These are phyloP conservation scores for Ceratina japonica DNA, from an alignment of 1,140 invertebrate species.

Conservation along the genomic window DNA sequence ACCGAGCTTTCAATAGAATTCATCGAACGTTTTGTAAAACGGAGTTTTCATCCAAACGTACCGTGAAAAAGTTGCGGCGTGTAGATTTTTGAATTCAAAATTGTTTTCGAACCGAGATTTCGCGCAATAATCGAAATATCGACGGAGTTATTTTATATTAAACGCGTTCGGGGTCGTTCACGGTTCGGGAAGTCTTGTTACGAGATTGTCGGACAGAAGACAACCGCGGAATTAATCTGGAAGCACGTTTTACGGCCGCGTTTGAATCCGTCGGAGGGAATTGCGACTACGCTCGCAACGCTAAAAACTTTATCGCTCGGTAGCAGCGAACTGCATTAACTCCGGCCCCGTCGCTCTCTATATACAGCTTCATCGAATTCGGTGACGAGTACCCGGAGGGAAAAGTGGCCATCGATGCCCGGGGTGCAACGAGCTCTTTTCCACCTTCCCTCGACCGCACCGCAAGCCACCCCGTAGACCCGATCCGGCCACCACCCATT, in stretches of 20 bases:
- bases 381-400: slow-evolving; percentile 47
- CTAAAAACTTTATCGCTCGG: slow-evolving; percentile 58
- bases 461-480: not conserved
- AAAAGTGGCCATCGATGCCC: slow-evolving; percentile 26
- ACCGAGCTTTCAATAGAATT: too few relatives aligned
- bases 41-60: too few relatives aligned
- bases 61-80: too few relatives aligned
- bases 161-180: too few relatives aligned
- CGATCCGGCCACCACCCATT: not conserved
- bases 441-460: not conserved
- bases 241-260: slow-evolving; percentile 25
- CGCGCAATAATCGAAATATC: too few relatives aligned
- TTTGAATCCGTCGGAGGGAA: slow-evolving; percentile 44
- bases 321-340: slow-evolving; percentile 56
- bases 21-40: too few relatives aligned
- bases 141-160: too few relatives aligned
- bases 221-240: slow-evolving; percentile 42
- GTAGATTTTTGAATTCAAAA: too few relatives aligned
- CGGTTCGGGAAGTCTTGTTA: too few relatives aligned
- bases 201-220: not conserved
- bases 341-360: slow-evolving; percentile 26
- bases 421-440: not conserved
- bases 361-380: slow-evolving; percentile 40
- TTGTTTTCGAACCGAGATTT: too few relatives aligned
- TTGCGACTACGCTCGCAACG: slow-evolving; percentile 24